phyloP scores from a whole-genome alignment of 2,113 vertebrate genomes.

The Ptychochromis oligacanthus region DNA sequence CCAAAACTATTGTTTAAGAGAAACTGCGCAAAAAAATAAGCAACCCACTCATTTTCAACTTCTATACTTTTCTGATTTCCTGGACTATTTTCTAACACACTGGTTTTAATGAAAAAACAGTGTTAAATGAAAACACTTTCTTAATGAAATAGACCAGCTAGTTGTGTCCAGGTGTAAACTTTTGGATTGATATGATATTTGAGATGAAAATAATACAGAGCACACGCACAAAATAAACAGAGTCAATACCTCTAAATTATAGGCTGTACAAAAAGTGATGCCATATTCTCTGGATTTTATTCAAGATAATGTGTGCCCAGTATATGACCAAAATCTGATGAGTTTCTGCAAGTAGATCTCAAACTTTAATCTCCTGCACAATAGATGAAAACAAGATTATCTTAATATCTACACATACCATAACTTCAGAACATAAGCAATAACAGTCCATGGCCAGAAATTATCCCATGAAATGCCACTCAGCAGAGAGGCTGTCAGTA shows the following conservation, averaged over 20 bases:
- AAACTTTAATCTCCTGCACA: neutral
- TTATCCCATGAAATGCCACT: constrained; percentile 40
- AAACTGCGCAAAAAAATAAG: no score
- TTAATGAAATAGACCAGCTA: neutral
- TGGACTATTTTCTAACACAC: neutral
- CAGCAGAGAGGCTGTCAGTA: constrained; percentile 4
- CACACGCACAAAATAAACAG: neutral
- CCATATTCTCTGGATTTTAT: neutral
- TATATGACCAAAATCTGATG: neutral
- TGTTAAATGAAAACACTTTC: no score
- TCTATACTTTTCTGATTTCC: neutral
- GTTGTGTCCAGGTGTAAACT: neutral
- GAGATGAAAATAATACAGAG: neutral
- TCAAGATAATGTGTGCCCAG: neutral
- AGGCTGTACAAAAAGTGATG: neutral
- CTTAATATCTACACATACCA: neutral
- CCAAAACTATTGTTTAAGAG: no score
- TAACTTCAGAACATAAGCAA: constrained; percentile 16
- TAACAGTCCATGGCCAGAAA: constrained; percentile 7
- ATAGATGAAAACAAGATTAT: constrained; percentile 36
- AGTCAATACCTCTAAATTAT: neutral
- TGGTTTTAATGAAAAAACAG: no score
- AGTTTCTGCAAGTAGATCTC: constrained; percentile 3
- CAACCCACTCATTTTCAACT: neutral
- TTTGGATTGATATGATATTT: neutral